These are phyloP conservation scores for Phengaris alcon DNA, from an alignment of 2,888 invertebrate genomes.

Conservation along the genomic window DNA sequence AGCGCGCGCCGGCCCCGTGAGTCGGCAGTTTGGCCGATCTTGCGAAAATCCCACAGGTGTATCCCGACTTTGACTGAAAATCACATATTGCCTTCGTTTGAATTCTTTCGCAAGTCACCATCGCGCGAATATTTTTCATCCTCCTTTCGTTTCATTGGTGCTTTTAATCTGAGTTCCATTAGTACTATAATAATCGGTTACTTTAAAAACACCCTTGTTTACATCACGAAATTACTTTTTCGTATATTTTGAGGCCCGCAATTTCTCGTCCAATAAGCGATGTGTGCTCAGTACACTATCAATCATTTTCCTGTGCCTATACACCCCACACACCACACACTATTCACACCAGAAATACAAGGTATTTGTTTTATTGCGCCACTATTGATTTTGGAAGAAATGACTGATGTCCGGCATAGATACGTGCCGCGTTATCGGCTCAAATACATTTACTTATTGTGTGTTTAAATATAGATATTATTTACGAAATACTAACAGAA, in stretches of 20 bases:
- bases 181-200: conserved; percentile 29
- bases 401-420: conserved; percentile 51
- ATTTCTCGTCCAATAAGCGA: conserved; percentile 62
- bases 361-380: conserved; percentile 66
- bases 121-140: conserved; percentile 47
- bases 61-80: conserved; percentile 55
- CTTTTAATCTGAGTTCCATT: conserved; percentile 29
- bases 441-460: conserved; percentile 6
- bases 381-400: conserved; percentile 68
- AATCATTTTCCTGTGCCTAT: conserved; percentile 66
- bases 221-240: conserved; percentile 41
- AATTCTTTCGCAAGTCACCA: conserved; percentile 50
- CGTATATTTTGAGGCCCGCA: conserved; percentile 51
- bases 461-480: neutral
- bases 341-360: conserved; percentile 62
- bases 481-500: too few species aligned
- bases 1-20: conserved; percentile 73
- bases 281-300: conserved; percentile 71
- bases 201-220: conserved; percentile 37
- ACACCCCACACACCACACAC: conserved; percentile 47
- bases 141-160: conserved; percentile 43
- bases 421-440: conserved; percentile 40
- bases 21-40: conserved; percentile 69
- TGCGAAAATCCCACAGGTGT: conserved; percentile 59
- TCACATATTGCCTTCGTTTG: conserved; percentile 49